Evolutionary conservation across 2,113 vertebrate genomes (phyloP), one percentile per base, ranked within the genome.

Genomic region (Athene noctua): DNA sequence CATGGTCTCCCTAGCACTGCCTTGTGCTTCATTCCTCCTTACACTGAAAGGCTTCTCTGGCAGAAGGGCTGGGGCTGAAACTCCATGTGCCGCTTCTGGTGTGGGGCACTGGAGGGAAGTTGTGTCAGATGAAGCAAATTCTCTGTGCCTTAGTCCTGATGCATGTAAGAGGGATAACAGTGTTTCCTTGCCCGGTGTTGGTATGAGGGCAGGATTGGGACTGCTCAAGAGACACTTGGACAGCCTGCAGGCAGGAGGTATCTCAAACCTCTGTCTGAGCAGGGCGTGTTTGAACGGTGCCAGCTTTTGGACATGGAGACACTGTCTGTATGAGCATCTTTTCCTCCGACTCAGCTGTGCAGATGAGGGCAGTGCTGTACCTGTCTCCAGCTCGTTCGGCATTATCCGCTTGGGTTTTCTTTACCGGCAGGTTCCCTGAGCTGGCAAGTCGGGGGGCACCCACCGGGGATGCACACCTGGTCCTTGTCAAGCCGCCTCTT

Each of bases 321-420:
- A 3, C 0, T 17, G 70, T 36, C 42, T 57, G 9, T 27, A 13
- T 0, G 1, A 61, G 44, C 2, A 2, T 51, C 51, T 74, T 36
- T 23, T 32, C 22, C 32, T 36, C 29, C 0, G 0, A 34, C 67
- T 54, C 6, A 30, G 42, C 47, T 26, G 47, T 54, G 80, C 59
- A 11, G 71, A 27, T 9, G 18, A 65, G 44, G 40, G 34, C 67
- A 34, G 47, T 2, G 72, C 47, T 34, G 32, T 34, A 15, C 70
- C 52, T 23, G 19, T 70, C 26, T 34, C 32, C 52, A 81, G 63
- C 54, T 40, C 9, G 27, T 10, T 44, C 40, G 8, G 5, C 3
- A 0, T 71, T 47, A 77, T 5, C 46, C 0, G 1, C 46, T 71
- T 49, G 63, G 51, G 11, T 72, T 85, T 88, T 51, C 54, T 81